Base-by-base conservation (phyloP, 2,113 vertebrate species). In the Acrocephalus arundinaceus region DNA sequence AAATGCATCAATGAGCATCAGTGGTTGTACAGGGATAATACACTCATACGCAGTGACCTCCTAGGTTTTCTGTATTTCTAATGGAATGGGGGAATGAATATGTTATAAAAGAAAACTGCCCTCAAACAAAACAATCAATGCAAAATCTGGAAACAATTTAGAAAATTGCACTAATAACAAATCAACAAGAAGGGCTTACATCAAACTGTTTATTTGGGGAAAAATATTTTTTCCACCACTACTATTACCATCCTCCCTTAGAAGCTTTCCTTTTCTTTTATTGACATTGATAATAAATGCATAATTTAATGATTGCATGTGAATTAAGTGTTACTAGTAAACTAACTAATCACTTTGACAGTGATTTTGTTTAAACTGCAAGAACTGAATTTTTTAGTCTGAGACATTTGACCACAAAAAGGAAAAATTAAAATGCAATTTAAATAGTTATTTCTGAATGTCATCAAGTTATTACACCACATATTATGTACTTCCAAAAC, bases 171-270 rank as follows among this genome's bases (percentile, higher is more conserved):
- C 2, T 57, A 33, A 39, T 4, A 70, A n/a, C 1, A 80, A 39
- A 43, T 39, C 9, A 84, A 22, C 4, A 22, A 62, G 23, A 28
- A 76, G 3, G 13, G 22, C 16, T 58, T 62, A 52, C 7, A 27
- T 49, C 5, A 66, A 65, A 8, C 3, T 52, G 28, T 27, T 68
- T 51, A 43, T 51, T 33, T 30, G 7, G 6, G 8, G 19, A 54
- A 81, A 59, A 59, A 23, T 4, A 15, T 7, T 27, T 71, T 39
- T 31, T 2, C 4, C 9, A 4, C 11, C 3, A 7, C 8, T 75
- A 3, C 13, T 30, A 7, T 25, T 43, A 39, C n/a, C 2, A 30
- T 46, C 2, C 2, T 78, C 3, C 3, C 3, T 46, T 22, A 55
- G 28, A 67, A 55, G 2, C 8, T 28, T 85, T 23, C 24, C 0